Evolutionary conservation across 2,113 vertebrate species (phyloP), one percentile per base, ranked within the genome.

Genomic region (Bubalus kerabau): DNA sequence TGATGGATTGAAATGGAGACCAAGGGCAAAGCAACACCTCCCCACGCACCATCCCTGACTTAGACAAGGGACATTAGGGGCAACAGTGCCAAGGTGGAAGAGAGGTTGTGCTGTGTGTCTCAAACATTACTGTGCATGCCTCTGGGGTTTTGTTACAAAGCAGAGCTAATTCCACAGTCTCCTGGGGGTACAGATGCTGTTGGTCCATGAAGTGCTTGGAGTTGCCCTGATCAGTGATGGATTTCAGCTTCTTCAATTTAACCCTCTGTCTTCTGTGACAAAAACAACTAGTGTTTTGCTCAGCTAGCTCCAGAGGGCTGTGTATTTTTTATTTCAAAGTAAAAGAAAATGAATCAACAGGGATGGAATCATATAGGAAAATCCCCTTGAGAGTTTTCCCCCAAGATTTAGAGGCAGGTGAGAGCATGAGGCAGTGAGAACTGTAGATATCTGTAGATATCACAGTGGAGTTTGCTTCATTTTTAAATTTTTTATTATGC

Each of bases 81-180:
- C 8, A 40, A 0, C 1, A 16, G 40, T 52, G 32, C 7, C 30
- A 2, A 62, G 11, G 7, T 40, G 19, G 14, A 30, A 1, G 3
- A 17, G 4, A 14, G 6, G 21, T 5, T 7, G 13, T n/a, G 6
- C 6, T 24, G 19, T 40, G 5, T 19, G 62, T 36, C 36, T 76
- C 48, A 17, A 40, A 30, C 28, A 16, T 57, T 24, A 52, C 24
- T 78, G 15, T 78, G 6, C 0, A 0, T 13, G 32, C 19, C 4
- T 2, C 9, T 52, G 30, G 40, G 8, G 8, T 21, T 48, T 28
- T 62, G 26, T 24, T 67, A 40, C 36, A 36, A 87, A 80, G 52
- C 11, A 52, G 13, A 50, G 28, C 5, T 7, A 26, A 40, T 26
- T 67, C 36, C 17, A 43, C 8, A 26, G n/a, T 7, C 30, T 78